phyloP scores from a whole-genome alignment of 2,797 vertebrate genomes.

The Gymnothorax javanicus region DNA sequence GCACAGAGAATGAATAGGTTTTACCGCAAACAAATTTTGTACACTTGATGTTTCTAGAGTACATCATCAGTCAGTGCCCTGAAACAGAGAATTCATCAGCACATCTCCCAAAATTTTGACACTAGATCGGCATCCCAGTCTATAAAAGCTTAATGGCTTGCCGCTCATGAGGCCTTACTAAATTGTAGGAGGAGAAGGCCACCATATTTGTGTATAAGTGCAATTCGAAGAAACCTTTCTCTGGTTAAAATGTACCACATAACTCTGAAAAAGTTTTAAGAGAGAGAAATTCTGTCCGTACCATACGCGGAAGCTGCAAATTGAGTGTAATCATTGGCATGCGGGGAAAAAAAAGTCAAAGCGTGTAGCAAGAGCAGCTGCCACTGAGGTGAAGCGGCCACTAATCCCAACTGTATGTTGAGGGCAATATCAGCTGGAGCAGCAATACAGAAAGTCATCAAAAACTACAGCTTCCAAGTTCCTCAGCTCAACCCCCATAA shows the following conservation, averaged over 20 bases:
- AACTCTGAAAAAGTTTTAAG: constrained; percentile 3
- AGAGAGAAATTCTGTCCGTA: background rate
- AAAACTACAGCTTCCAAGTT: constrained; percentile 52
- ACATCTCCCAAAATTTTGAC: constrained; percentile 12
- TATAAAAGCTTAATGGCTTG: background rate
- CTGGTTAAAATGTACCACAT: background rate
- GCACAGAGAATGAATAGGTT: background rate
- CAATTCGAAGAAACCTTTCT: background rate
- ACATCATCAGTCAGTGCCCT: background rate
- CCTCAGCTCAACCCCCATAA: constrained; percentile 36
- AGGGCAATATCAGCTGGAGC: constrained; percentile 59
- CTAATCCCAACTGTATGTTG: constrained; percentile 52
- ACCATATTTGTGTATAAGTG: background rate
- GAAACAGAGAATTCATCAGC: background rate
- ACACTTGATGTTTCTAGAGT: background rate
- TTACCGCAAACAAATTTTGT: background rate
- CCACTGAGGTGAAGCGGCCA: constrained; percentile 46
- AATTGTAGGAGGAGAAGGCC: background rate
- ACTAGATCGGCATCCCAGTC: background rate
- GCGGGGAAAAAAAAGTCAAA: background rate
- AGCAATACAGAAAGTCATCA: constrained; percentile 52
- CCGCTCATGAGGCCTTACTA: background rate
- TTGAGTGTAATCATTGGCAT: background rate
- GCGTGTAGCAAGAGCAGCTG: constrained; percentile 45
- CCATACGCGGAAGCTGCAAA: background rate